Evolutionary conservation across 2,797 vertebrate species (phyloP).

Genomic region (Catamblyrhynchus diadema): DNA sequence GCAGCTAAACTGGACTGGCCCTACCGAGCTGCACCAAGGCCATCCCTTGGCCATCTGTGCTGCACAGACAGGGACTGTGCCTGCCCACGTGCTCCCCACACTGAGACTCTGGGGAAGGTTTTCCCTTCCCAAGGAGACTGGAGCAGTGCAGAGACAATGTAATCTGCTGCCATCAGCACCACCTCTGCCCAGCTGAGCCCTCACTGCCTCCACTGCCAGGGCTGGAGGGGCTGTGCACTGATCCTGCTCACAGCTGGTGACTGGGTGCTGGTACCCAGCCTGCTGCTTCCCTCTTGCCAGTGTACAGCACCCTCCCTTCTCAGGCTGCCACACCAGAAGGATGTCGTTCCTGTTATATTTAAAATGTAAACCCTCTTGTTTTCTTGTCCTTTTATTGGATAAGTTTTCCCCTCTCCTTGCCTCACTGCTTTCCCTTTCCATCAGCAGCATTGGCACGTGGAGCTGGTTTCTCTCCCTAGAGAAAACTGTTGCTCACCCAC

Average conservation of each 20-base stretch:
- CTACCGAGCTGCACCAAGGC: background rate
- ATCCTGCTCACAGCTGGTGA: fast-evolving
- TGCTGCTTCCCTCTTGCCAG: background rate
- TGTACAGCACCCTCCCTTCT: background rate
- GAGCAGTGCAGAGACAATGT: background rate
- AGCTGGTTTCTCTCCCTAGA: background rate
- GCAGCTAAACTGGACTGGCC: background rate
- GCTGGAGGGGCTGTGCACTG: background rate
- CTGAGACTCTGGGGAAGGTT: fast-evolving
- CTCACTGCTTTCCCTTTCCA: background rate
- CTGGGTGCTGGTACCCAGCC: background rate
- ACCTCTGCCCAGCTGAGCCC: background rate
- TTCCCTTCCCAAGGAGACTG: fast-evolving
- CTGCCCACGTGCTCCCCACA: background rate
- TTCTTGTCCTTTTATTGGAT: background rate
- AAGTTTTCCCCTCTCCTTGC: background rate
- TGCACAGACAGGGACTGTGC: background rate
- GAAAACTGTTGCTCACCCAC: background rate
- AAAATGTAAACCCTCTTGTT: background rate
- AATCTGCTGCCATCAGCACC: fast-evolving
- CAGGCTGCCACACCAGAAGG: background rate
- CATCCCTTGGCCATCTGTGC: background rate
- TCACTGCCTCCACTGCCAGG: background rate
- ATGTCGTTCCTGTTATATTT: background rate
- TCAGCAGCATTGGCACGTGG: background rate